Evolutionary conservation across 2,797 vertebrate species (phyloP), one percentile per base, ranked within the genome.

Genomic region (Paedocypris micromegethes): DNA sequence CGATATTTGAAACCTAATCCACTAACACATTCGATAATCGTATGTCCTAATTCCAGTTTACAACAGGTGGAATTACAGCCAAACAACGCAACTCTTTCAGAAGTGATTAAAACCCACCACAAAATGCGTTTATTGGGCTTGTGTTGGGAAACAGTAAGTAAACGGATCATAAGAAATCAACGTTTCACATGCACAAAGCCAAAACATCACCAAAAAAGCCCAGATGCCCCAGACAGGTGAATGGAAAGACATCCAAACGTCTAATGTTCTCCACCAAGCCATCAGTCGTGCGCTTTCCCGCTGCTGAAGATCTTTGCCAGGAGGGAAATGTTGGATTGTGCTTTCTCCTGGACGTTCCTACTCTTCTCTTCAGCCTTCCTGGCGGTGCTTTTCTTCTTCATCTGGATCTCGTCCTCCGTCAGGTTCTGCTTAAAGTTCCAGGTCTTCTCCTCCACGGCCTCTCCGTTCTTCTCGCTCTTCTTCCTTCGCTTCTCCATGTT

Each of bases 231-330:
- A 2, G 8, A 62, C 9, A 62, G 42, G 8, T 51, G 48, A 62
- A 40, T 3, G n/a, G 2, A 8, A 41, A 2, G 23, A 23, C 23
- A 23, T 23, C 23, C 23, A 23, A 23, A 23, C 23, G 23, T 6
- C 2, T 2, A 60, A 48, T 38, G 3, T 64, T 55, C 44, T 55
- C 8, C 9, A 9, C 5, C 23, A 23, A 23, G 23, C 9, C 9
- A 51, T 77, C 71, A 79, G 51, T 72, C 40, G 48, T 80, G 53
- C 38, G 78, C 68, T 9, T 58, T 66, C 9, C 69, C 75, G 41
- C 84, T 73, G 66, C 87, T 91, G 82, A 96, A 96, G 72, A 96
- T 96, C 80, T 88, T 94, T 38, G 90, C 87, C 53, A 96, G 83
- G 54, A 95, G 85, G 0, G 89, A 90, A 39, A 87, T 71, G 2